Conservation (phyloP, 2,113 vertebrate genomes). For the Petrocephalus microphthalmus region DNA sequence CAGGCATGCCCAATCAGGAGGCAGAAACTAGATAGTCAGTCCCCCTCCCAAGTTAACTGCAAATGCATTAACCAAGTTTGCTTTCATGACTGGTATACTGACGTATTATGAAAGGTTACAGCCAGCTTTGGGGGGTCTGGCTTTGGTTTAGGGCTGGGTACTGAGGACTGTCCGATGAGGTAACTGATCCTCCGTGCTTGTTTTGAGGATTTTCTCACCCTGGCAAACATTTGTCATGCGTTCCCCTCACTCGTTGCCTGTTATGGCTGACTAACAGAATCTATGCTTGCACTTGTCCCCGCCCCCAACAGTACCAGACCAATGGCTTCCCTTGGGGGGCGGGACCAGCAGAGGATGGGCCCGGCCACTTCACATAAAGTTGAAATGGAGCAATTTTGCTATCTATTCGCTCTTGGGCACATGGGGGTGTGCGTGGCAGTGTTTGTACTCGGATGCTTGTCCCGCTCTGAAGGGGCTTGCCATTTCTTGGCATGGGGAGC, state of each 20-base stretch:
- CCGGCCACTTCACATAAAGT: neutral
- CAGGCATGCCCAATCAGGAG: neutral
- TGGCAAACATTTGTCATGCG: neutral
- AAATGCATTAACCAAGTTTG: neutral
- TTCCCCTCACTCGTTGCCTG: neutral
- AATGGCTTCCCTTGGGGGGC: neutral
- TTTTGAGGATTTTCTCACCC: neutral
- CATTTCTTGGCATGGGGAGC: neutral
- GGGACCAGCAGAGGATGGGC: neutral
- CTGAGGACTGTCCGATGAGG: neutral
- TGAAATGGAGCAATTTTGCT: neutral
- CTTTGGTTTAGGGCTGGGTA: neutral
- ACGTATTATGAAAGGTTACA: neutral
- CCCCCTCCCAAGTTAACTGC: no score
- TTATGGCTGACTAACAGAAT: neutral
- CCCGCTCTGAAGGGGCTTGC: neutral
- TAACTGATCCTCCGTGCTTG: neutral
- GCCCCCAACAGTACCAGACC: neutral
- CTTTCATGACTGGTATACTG: neutral
- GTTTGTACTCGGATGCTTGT: neutral
- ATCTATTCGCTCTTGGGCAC: no score
- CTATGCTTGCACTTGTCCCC: neutral
- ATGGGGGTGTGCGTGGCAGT: no score
- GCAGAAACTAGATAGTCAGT: neutral
- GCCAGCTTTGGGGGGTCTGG: neutral